Conservation (phyloP, 2,888 invertebrate genomes). For the Drosophila borealis region DNA sequence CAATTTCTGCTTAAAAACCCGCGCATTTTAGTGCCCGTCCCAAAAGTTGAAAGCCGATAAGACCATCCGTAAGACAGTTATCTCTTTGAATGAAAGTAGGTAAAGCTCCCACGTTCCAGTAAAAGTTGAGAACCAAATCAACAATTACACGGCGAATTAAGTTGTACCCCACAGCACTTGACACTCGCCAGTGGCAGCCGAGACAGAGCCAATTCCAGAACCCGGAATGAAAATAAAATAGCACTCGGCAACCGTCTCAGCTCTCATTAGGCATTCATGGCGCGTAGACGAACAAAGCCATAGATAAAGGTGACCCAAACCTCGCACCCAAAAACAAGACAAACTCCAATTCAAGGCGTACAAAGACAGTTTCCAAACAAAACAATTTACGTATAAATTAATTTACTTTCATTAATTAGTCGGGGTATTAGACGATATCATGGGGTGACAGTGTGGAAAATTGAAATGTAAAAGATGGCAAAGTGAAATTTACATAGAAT, state of each 20-base stretch:
- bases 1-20: conserved; percentile 4
- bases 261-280: conserved; percentile 71
- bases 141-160: conserved; percentile 66
- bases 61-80: conserved; percentile 34
- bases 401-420: conserved; percentile 84
- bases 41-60: conserved; percentile 34
- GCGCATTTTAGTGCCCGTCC: conserved; percentile 18
- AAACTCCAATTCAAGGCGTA: conserved; percentile 15
- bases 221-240: conserved; percentile 28
- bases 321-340: conserved; percentile 14
- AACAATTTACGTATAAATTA: conserved; percentile 83
- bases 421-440: conserved; percentile 68
- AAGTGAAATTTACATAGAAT: conserved; percentile 65
- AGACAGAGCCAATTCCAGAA: conserved; percentile 37
- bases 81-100: conserved; percentile 38
- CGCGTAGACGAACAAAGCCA: conserved; percentile 63
- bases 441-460: conserved; percentile 68
- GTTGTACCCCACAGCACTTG: conserved; percentile 49
- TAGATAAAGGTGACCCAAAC: conserved; percentile 62
- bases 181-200: conserved; percentile 25
- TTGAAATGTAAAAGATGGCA: conserved; percentile 61
- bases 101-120: conserved; percentile 78
- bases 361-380: conserved; percentile 66
- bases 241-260: conserved; percentile 22
- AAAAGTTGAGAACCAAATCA: conserved; percentile 64